Evolutionary conservation across 53 echinoderm and acorn worm genomes (phyloP).

Genomic region (Echinometra lucunter): DNA sequence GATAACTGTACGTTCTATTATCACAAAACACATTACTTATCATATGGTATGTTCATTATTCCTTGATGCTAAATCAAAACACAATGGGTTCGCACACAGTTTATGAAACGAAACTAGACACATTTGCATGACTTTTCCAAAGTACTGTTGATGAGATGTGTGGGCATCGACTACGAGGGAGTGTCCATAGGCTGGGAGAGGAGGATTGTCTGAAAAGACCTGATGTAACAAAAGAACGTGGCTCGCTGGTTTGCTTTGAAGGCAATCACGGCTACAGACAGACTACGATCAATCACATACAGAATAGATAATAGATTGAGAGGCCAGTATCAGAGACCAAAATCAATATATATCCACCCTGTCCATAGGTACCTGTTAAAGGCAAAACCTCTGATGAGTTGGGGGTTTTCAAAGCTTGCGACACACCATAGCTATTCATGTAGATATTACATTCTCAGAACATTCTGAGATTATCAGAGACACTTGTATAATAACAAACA

Average conservation of each 20-base stretch:
- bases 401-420: background rate
- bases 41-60: no score
- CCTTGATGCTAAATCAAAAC: no score
- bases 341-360: background rate
- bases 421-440: background rate
- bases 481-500: background rate
- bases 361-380: background rate
- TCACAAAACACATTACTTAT: no score
- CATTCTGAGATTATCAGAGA: background rate
- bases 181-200: background rate
- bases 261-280: slow-evolving; percentile 33
- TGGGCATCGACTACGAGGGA: background rate
- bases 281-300: slow-evolving; percentile 36
- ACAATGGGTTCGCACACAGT: no score
- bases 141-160: background rate
- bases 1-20: no score
- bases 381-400: background rate
- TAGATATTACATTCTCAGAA: background rate
- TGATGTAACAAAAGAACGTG: background rate
- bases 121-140: no score
- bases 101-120: no score
- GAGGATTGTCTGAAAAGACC: background rate
- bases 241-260: background rate
- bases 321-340: background rate
- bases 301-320: background rate